A percentile compares a stretch with the other conserved stretches of the same genome.
These are phyloP conservation scores for Hirtodrosophila cameraria DNA, from an alignment of 2,888 invertebrate genomes.

Conservation along the genomic window DNA sequence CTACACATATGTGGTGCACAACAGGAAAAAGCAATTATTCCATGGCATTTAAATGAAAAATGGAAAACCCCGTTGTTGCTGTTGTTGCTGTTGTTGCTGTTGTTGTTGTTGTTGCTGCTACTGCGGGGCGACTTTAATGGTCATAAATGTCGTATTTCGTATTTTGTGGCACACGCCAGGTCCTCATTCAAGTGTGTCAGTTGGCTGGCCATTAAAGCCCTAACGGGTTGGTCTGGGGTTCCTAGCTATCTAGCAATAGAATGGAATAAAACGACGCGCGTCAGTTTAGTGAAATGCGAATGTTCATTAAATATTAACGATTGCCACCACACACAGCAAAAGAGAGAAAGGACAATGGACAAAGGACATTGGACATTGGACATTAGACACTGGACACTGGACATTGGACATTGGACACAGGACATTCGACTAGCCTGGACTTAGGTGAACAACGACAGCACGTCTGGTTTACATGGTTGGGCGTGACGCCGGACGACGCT, in stretches of 20 bases:
- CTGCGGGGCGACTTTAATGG: constrained; percentile 60
- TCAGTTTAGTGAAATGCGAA: constrained; percentile 66
- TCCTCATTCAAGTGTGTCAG: constrained; percentile 68
- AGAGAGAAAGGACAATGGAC: constrained; percentile 8
- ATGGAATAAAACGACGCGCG: constrained; percentile 39
- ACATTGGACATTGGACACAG: constrained; percentile 21
- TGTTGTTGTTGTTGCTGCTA: constrained; percentile 6
- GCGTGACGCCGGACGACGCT: constrained; percentile 39
- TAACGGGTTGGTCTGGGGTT: no score
- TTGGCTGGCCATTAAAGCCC: constrained; percentile 37
- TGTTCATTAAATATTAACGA: constrained; percentile 82
- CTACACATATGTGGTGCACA: constrained; percentile 29
- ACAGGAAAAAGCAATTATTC: constrained; percentile 78
- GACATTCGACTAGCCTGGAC: no score
- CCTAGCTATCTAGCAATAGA: neutral
- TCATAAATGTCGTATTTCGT: constrained; percentile 66
- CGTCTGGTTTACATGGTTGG: constrained; percentile 43
- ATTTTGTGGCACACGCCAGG: constrained; percentile 51
- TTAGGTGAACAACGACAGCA: constrained; percentile 27
- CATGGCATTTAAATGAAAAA: constrained; percentile 76
- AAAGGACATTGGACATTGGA: constrained; percentile 25
- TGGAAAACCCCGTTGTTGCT: constrained; percentile 56
- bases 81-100: constrained; percentile 2
- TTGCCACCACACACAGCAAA: constrained; percentile 14
- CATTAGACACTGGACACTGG: constrained; percentile 13